Evolutionary conservation across 2,797 vertebrate species (phyloP).

Genomic region (Taeniopygia guttata): DNA sequence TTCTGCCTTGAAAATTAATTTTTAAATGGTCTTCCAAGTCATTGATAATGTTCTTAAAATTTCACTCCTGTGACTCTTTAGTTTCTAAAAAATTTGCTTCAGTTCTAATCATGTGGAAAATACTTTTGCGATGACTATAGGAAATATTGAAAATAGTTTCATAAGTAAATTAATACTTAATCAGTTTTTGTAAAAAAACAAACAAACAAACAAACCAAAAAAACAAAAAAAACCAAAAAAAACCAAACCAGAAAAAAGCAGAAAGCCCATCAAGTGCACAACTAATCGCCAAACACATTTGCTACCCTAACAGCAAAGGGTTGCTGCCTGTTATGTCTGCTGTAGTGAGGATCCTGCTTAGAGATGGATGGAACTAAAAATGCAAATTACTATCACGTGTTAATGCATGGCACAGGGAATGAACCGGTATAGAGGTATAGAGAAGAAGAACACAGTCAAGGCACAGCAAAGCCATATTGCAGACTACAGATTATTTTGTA

Average conservation of each 20-base stretch:
- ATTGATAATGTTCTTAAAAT: slow-evolving; percentile 36
- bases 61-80: slow-evolving; percentile 15
- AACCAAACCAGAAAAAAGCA: neutral
- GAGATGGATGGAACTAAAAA: neutral
- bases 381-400: neutral
- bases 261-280: neutral
- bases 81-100: neutral
- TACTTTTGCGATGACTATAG: neutral
- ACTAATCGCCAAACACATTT: neutral
- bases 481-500: neutral
- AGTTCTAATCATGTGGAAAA: slow-evolving; percentile 16
- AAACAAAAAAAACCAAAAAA: too few relatives aligned
- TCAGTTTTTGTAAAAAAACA: neutral
- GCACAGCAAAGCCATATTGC: neutral
- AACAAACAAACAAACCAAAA: too few relatives aligned
- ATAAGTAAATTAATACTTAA: neutral
- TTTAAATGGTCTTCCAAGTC: slow-evolving; percentile 36
- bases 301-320: neutral
- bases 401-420: neutral
- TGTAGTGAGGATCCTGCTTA: neutral
- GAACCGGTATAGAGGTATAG: neutral
- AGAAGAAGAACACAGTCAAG: neutral
- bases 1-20: slow-evolving; percentile 28
- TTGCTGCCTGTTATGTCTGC: neutral
- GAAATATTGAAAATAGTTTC: neutral